These are phyloP conservation scores for Cryptus viduatorius DNA, from an alignment of 2,888 invertebrate genomes.

Conservation along the genomic window DNA sequence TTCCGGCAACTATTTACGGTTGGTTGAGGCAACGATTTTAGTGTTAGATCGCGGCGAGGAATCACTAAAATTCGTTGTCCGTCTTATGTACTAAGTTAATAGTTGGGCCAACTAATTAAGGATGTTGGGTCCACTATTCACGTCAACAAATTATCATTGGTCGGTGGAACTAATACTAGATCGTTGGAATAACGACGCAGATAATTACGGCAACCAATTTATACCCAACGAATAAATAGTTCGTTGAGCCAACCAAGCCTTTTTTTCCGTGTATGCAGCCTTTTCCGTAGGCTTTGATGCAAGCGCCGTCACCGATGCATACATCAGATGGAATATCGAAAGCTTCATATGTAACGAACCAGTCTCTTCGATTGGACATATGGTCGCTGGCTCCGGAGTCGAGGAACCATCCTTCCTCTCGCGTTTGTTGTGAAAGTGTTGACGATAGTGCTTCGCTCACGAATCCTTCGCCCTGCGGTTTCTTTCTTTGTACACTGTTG, in stretches of 20 bases:
- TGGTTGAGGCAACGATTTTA: not conserved
- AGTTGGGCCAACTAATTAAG: not conserved
- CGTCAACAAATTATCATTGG: too few species aligned
- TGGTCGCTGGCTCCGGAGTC: slow-evolving; percentile 56
- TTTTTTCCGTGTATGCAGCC: slow-evolving; percentile 45
- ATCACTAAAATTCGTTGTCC: not conserved
- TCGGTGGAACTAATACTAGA: too few species aligned
- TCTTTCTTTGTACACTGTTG: not conserved
- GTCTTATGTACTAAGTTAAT: not conserved
- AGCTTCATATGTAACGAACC: slow-evolving; percentile 19
- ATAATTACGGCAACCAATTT: too few species aligned
- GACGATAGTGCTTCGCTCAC: slow-evolving; percentile 39
- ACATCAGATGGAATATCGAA: slow-evolving; percentile 27
- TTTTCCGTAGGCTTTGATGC: slow-evolving; percentile 55
- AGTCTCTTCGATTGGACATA: slow-evolving; percentile 26
- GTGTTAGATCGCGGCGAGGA: not conserved
- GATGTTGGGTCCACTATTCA: too few species aligned
- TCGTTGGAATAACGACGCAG: too few species aligned
- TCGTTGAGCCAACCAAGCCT: too few species aligned
- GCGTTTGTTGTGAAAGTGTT: not conserved
- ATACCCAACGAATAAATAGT: too few species aligned
- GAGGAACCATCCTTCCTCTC: slow-evolving; percentile 21
- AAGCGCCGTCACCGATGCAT: slow-evolving; percentile 61
- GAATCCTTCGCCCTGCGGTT: slow-evolving; percentile 25
- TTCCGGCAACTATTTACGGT: not conserved